A percentile compares a stretch with the other conserved stretches of the same genome.
phyloP scores from a whole-genome alignment of 2,888 invertebrate species.

The Caenorhabditis zanzibari region DNA sequence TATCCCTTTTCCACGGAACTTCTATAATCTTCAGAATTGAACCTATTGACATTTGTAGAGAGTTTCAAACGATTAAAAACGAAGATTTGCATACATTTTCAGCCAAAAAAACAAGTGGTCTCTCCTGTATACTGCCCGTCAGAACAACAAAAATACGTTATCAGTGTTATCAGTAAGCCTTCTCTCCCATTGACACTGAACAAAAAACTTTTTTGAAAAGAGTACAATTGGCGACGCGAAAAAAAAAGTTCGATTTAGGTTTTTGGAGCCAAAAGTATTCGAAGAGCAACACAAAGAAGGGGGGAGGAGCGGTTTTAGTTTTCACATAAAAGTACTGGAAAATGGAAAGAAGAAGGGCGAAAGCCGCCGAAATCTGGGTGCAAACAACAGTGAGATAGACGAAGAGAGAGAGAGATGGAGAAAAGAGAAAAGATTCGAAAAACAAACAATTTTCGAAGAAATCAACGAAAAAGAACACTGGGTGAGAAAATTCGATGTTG shows the following conservation, averaged over 20 bases:
- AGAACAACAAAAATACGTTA: too few relatives aligned
- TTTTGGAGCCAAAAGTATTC: not conserved
- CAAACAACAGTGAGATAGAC: constrained; percentile 36
- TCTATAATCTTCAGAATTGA: too few relatives aligned
- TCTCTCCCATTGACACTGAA: too few relatives aligned
- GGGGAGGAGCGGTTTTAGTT: constrained; percentile 17
- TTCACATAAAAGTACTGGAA: constrained; percentile 32
- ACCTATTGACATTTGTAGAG: too few relatives aligned
- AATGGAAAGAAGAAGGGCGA: constrained; percentile 16
- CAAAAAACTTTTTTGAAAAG: too few relatives aligned
- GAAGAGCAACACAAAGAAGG: not conserved
- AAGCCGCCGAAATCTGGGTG: constrained; percentile 55
- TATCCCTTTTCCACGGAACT: too few relatives aligned
- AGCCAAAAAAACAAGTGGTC: not conserved
- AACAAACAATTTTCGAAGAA: constrained; percentile 61
- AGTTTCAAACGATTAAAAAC: not conserved
- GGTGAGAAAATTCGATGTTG: not conserved
- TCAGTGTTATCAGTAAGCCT: too few relatives aligned
- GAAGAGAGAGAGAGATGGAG: not conserved
- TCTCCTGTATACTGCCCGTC: too few relatives aligned
- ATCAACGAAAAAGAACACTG: constrained; percentile 8
- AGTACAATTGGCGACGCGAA: too few relatives aligned
- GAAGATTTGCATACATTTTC: not conserved
- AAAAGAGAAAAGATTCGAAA: constrained; percentile 40
- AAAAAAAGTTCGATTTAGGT: not conserved